A percentile compares a stretch with the other conserved stretches of the same genome.
These are phyloP conservation scores for Delichon dasypus DNA, from an alignment of 2,797 vertebrate genomes.

Conservation along the genomic window DNA sequence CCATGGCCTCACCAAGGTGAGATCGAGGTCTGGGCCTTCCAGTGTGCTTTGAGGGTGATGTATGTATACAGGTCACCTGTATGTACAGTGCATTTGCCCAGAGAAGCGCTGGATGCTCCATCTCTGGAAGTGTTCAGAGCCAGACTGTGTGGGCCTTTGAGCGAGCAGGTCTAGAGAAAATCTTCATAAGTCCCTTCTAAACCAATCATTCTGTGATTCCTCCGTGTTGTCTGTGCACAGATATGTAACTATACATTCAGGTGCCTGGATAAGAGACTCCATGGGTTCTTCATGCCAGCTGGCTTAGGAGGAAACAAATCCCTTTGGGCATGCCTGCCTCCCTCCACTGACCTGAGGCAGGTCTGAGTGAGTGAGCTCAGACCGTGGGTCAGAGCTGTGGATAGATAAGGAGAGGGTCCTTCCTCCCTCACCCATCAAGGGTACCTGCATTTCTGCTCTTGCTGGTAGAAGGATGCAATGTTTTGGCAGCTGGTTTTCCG, in stretches of 20 bases:
- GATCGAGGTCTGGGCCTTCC: background rate
- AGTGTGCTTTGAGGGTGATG: background rate
- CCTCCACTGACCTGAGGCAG: background rate
- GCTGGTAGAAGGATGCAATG: rapidly evolving
- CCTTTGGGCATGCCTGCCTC: background rate
- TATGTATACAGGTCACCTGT: background rate
- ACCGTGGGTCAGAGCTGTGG: background rate
- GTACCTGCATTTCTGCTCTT: background rate
- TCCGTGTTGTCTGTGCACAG: rapidly evolving
- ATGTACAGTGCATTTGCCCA: background rate
- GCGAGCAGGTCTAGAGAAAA: background rate
- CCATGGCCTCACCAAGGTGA: background rate
- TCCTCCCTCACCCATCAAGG: background rate
- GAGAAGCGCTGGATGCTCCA: background rate
- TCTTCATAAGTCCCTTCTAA: background rate
- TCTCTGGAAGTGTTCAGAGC: background rate
- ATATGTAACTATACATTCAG: background rate
- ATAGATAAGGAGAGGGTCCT: background rate
- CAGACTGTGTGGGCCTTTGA: background rate
- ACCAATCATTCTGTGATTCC: background rate
- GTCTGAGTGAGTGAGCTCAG: background rate
- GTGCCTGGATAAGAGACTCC: background rate
- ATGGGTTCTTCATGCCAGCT: background rate
- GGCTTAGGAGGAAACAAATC: background rate
- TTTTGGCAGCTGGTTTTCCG: background rate